Evolutionary conservation across 2,888 invertebrate species (phyloP).

Genomic region (Caenorhabditis auriculariae): DNA sequence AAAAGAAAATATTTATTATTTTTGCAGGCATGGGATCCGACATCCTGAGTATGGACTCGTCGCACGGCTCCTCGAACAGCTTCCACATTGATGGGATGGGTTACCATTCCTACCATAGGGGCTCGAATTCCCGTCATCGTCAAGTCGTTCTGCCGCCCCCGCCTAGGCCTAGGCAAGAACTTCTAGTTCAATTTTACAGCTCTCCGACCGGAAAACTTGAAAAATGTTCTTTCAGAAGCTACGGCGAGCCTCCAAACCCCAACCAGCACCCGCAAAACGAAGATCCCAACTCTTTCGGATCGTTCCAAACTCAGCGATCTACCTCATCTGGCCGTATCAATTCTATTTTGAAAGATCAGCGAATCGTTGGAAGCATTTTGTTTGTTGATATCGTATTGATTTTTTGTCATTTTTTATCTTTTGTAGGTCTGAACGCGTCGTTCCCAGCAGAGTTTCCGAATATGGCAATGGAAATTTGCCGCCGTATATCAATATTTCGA

Average conservation of each 20-base stretch:
- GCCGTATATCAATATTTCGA: slow-evolving; percentile 12
- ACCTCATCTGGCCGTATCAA: too few species aligned
- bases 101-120: slow-evolving; percentile 26
- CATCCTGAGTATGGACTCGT: slow-evolving; percentile 8
- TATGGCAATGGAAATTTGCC: not conserved
- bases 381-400: slow-evolving; percentile 1
- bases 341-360: too few species aligned
- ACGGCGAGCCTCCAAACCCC: not conserved
- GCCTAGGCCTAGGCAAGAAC: slow-evolving; percentile 4
- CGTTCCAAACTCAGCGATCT: too few species aligned
- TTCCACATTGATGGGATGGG: slow-evolving; percentile 12
- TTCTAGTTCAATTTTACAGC: not conserved
- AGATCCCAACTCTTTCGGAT: not conserved
- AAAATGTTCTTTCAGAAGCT: slow-evolving; percentile 6
- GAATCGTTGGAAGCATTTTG: slow-evolving; percentile 17
- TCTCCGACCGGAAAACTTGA: not conserved
- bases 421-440: not conserved
- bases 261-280: not conserved
- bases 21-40: slow-evolving; percentile 24
- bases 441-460: not conserved
- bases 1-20: not conserved
- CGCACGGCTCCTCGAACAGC: not conserved
- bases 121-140: too few species aligned
- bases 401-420: not conserved
- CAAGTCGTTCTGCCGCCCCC: slow-evolving; percentile 3